Evolutionary conservation across 1,140 invertebrate genomes (phyloP), one percentile per base, ranked within the genome.

Genomic region (Aphidius gifuensis): DNA sequence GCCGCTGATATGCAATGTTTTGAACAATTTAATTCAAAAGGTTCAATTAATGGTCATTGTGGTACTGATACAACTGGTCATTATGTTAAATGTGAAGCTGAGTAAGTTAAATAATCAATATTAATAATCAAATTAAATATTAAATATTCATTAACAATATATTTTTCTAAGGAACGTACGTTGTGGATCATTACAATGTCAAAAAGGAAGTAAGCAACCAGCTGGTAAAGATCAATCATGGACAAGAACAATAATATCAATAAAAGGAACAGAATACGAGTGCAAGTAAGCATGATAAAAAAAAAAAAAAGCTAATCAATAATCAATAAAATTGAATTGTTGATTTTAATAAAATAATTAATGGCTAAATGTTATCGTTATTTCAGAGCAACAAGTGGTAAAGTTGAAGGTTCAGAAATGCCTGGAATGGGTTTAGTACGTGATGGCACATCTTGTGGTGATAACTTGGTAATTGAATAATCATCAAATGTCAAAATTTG

Each of bases 1-100:
- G 87, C 87, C 0, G 91, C 90, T 3, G 92, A 96, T 73, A 83
- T 86, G 49, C 86, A 94, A 67, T 98, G 95, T 80, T 98, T 91
- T 79, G 90, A 94, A 64, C 88, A 94, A 73, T 97, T 96, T 79
- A 98, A 98, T 78, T 90, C 92, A 0, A 93, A 96, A 72, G 96
- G 96, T 9, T 92, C 92, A 5, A 90, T 92, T 56, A 95, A 91
- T 69, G 96, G 95, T 1, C 94, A 98, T 77, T 98, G 95, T 80
- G 95, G 95, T 2, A 88, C 87, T 50, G 90, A 96, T 73, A 68
- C 76, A 11, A 84, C 84, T 65, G 92, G 92, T 38, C 88, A 90
- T 73, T 93, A 87, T 76, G 84, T 93, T 67, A 96, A 92, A 82
- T 97, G 93, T 80, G 90, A 91, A 53, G 80, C 86, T 66, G 90